Conservation (phyloP, 2,113 vertebrate genomes). For the Sphyrna mokarran region DNA sequence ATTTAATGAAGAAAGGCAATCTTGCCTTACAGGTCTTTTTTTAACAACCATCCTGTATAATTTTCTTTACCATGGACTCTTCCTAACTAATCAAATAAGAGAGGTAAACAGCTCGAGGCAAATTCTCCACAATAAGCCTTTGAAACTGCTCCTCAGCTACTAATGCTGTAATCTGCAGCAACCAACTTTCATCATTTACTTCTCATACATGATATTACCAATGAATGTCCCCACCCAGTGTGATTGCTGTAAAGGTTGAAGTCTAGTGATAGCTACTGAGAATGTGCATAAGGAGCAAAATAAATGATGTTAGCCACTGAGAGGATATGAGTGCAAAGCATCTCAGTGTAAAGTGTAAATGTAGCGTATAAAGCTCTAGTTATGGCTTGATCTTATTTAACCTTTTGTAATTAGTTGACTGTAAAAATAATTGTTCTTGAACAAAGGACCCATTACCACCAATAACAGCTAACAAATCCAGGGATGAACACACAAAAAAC, state of each 20-base stretch:
- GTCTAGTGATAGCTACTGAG: background rate
- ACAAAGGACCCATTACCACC: too few species aligned
- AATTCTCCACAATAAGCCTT: background rate
- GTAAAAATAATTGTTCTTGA: too few species aligned
- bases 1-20: background rate
- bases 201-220: background rate
- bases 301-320: too few species aligned
- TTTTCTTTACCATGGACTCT: background rate
- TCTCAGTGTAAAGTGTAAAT: too few species aligned
- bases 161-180: background rate
- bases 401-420: too few species aligned
- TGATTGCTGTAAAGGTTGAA: too few species aligned
- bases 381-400: too few species aligned
- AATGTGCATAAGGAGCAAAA: too few species aligned
- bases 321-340: too few species aligned
- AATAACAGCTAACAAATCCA: too few species aligned
- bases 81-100: background rate
- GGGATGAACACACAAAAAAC: background rate
- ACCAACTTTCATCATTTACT: background rate
- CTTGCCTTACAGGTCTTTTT: background rate
- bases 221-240: background rate
- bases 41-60: background rate
- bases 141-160: background rate
- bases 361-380: too few species aligned
- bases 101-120: background rate